Evolutionary conservation across 1,140 invertebrate genomes (phyloP).

Genomic region (Neuroterus valhalla): DNA sequence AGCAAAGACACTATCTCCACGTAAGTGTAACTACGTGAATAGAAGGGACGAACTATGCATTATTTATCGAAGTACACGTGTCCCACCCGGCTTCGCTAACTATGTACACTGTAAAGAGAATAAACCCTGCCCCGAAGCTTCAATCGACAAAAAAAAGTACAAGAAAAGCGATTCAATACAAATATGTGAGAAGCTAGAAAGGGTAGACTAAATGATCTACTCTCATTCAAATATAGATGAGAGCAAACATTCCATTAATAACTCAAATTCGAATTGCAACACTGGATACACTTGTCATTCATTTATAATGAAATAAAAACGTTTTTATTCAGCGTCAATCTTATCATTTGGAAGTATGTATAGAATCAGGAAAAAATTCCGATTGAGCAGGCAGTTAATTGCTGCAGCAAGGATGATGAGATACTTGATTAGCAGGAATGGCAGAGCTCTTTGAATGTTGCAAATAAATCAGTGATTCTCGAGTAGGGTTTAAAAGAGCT

Average conservation of each 20-base stretch:
- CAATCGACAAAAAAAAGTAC: slow-evolving; percentile 21
- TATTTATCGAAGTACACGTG: slow-evolving; percentile 74
- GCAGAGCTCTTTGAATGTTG: slow-evolving; percentile 51
- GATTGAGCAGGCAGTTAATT: slow-evolving; percentile 10
- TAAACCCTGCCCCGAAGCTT: slow-evolving; percentile 27
- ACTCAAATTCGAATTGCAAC: neutral
- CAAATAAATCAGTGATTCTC: slow-evolving; percentile 50
- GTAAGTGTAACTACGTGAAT: slow-evolving; percentile 60
- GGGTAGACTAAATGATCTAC: slow-evolving; percentile 6
- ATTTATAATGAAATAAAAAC: too few species aligned
- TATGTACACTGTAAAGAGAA: slow-evolving; percentile 27
- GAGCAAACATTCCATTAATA: slow-evolving; percentile 15
- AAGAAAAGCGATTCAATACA: slow-evolving; percentile 21
- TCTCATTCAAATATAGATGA: slow-evolving; percentile 6
- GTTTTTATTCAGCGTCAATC: too few species aligned
- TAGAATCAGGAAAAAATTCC: slow-evolving; percentile 35
- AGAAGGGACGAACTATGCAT: slow-evolving; percentile 58
- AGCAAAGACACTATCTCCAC: slow-evolving; percentile 61
- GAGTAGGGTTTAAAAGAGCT: slow-evolving; percentile 36
- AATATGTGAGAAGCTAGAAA: slow-evolving; percentile 10
- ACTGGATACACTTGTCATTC: neutral
- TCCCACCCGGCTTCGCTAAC: slow-evolving; percentile 59
- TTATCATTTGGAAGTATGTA: too few species aligned
- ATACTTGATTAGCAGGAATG: slow-evolving; percentile 48
- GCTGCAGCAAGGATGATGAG: slow-evolving; percentile 31